These are phyloP conservation scores for Stegostoma tigrinum DNA, from an alignment of 2,113 vertebrate species.

Conservation along the genomic window DNA sequence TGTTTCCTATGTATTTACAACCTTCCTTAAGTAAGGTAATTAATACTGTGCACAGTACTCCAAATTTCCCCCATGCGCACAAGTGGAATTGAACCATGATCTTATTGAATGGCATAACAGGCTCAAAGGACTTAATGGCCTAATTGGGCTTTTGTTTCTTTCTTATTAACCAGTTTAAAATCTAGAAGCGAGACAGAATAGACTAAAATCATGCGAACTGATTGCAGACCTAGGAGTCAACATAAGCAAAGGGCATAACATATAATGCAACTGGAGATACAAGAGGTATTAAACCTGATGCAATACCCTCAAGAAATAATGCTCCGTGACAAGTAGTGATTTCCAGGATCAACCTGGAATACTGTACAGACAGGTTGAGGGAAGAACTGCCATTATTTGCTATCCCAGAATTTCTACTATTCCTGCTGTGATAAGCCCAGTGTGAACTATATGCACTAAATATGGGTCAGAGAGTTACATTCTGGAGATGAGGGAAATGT, in stretches of 20 bases:
- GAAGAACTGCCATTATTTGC: neutral
- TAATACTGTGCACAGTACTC: no score
- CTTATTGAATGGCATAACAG: no score
- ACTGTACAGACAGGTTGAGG: neutral
- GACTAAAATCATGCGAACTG: no score
- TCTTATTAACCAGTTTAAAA: no score
- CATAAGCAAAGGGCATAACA: neutral
- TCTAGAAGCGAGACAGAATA: no score
- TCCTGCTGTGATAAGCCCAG: neutral
- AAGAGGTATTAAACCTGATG: neutral
- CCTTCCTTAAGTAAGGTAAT: no score
- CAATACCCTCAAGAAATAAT: neutral
- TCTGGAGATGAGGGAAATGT: neutral
- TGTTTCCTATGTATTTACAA: no score
- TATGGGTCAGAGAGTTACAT: neutral
- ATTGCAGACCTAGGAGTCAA: no score
- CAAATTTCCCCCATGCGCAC: no score
- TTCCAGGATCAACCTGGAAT: neutral
- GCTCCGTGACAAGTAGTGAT: neutral
- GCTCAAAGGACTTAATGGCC: no score
- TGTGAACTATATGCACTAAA: neutral
- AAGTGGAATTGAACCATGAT: no score
- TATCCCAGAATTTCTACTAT: neutral
- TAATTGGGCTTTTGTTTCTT: no score
- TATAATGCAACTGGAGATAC: neutral